These are phyloP conservation scores for Masticophis lateralis DNA, from an alignment of 2,797 vertebrate genomes.

Conservation along the genomic window DNA sequence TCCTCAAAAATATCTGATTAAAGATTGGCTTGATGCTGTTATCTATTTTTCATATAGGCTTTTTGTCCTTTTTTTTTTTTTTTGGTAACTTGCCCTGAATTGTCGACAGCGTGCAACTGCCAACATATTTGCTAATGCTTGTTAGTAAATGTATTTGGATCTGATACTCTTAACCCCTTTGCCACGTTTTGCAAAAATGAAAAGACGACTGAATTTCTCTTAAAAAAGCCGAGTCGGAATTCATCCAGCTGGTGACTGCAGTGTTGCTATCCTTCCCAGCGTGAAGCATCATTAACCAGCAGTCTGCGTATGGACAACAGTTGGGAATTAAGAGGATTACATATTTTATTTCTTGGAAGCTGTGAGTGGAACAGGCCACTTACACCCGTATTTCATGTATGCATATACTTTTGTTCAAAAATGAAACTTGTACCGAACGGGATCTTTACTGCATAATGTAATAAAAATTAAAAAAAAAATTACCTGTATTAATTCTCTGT, in stretches of 20 bases:
- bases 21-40: constrained; percentile 54
- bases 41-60: constrained; percentile 46
- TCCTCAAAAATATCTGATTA: constrained; percentile 53
- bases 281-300: constrained; percentile 41
- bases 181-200: constrained; percentile 36
- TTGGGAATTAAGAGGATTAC: constrained; percentile 61
- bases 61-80: constrained; percentile 44
- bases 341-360: constrained; percentile 69
- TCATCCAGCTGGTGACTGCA: constrained; percentile 38
- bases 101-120: constrained; percentile 40
- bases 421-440: constrained; percentile 69
- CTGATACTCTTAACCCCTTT: constrained; percentile 44
- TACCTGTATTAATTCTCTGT: not conserved
- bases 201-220: constrained; percentile 40
- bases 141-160: constrained; percentile 54
- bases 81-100: constrained; percentile 51
- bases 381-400: constrained; percentile 65
- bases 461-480: constrained; percentile 56
- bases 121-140: constrained; percentile 14
- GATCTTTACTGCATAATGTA: constrained; percentile 69
- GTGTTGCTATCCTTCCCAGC: constrained; percentile 39
- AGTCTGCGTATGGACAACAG: constrained; percentile 54
- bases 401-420: constrained; percentile 70
- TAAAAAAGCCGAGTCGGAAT: constrained; percentile 54
- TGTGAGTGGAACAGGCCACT: constrained; percentile 58